Evolutionary conservation across 2,888 invertebrate genomes (phyloP).

Genomic region (Apotomis capreana): DNA sequence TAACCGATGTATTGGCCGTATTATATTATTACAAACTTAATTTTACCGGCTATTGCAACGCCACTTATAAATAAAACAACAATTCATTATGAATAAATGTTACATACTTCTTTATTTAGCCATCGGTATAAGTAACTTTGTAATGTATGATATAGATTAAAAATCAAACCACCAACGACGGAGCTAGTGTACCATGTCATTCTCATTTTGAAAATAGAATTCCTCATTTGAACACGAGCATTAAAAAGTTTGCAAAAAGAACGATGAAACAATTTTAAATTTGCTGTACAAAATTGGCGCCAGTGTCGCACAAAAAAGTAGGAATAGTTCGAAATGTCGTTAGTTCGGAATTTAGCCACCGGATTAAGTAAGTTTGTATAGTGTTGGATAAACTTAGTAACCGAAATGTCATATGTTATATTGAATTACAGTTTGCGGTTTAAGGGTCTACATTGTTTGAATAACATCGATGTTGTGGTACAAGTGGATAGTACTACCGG

Average conservation of each 20-base stretch:
- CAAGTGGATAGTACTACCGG: neutral
- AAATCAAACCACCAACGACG: neutral
- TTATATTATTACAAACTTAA: slow-evolving; percentile 4
- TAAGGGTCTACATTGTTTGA: slow-evolving; percentile 52
- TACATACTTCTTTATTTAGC: neutral
- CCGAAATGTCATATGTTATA: slow-evolving; percentile 60
- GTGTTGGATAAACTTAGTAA: slow-evolving; percentile 37
- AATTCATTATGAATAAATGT: neutral
- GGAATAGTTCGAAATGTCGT: neutral
- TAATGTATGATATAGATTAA: neutral
- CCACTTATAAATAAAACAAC: neutral
- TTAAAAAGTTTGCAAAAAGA: slow-evolving; percentile 2
- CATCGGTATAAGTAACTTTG: neutral
- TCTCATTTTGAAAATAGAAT: neutral
- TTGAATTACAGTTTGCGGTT: slow-evolving; percentile 50
- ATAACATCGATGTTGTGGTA: slow-evolving; percentile 39
- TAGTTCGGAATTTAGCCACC: slow-evolving; percentile 5
- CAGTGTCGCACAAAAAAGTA: neutral
- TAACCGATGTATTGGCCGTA: neutral
- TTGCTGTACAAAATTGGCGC: neutral
- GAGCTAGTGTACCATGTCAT: neutral
- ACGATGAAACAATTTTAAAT: slow-evolving; percentile 3
- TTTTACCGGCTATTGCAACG: neutral
- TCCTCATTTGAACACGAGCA: neutral
- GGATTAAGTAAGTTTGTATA: slow-evolving; percentile 8